A percentile compares a stretch with the other conserved stretches of the same genome.
Conservation (phyloP, 2,113 vertebrate genomes). For the Pseudorasbora parva region DNA sequence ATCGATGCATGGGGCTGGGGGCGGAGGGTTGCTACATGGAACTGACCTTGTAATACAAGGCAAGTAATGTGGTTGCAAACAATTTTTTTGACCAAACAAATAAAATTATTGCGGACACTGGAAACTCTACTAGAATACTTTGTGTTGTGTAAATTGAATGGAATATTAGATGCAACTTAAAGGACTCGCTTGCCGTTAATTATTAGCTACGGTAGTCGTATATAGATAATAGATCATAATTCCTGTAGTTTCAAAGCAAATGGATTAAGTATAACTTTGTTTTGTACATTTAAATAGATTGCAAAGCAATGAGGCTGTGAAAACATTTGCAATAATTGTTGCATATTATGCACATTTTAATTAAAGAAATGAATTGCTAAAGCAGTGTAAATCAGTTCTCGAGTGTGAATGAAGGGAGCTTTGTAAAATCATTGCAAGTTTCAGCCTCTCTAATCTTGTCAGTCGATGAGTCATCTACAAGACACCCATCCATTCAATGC, state of each 20-base stretch:
- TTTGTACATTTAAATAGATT: neutral
- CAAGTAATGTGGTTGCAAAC: neutral
- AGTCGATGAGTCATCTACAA: constrained; percentile 70
- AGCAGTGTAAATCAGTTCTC: neutral
- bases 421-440: constrained; percentile 15
- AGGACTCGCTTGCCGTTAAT: neutral
- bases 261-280: neutral
- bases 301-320: neutral
- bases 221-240: no score
- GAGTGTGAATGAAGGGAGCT: neutral
- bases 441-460: constrained; percentile 48
- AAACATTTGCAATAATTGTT: neutral
- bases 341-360: neutral
- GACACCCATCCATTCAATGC: constrained; percentile 71
- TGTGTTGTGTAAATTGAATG: neutral
- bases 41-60: neutral
- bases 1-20: neutral
- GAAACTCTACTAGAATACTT: neutral
- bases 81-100: neutral
- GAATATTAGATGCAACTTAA: neutral
- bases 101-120: no score
- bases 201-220: no score
- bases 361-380: neutral
- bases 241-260: no score
- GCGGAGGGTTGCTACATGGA: neutral